Conservation (phyloP, 92 coral and sea anemone genomes). For the Umimayanthus kanabou region DNA sequence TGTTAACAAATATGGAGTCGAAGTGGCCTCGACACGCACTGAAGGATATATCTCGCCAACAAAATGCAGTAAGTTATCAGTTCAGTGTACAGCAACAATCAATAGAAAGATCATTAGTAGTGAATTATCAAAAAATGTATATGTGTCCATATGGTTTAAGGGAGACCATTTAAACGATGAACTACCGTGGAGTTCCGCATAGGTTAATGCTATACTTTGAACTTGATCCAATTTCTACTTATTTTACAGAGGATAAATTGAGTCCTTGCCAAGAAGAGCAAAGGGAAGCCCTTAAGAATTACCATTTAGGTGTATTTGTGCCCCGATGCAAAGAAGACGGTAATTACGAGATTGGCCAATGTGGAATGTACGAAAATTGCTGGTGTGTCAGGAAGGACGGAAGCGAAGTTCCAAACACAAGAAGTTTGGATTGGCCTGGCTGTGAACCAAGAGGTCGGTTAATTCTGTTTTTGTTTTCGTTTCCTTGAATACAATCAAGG, state of each 20-base stretch:
- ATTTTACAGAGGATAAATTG: constrained; percentile 59
- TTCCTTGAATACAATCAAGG: too few species aligned
- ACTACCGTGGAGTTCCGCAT: too few species aligned
- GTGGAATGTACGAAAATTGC: constrained; percentile 69
- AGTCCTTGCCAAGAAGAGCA: constrained; percentile 70
- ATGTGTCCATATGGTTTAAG: too few species aligned
- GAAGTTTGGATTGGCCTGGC: constrained; percentile 55
- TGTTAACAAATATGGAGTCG: constrained; percentile 75
- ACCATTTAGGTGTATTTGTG: constrained; percentile 57
- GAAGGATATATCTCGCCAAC: constrained; percentile 71
- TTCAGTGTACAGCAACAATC: too few species aligned
- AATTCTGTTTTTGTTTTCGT: not conserved
- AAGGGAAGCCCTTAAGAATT: constrained; percentile 42
- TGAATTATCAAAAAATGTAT: too few species aligned
- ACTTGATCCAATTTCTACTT: not conserved
- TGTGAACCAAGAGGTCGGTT: constrained; percentile 69
- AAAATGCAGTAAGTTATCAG: constrained; percentile 23
- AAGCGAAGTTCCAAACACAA: constrained; percentile 40
- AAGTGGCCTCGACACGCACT: constrained; percentile 70
- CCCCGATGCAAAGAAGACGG: constrained; percentile 79
- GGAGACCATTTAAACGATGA: too few species aligned
- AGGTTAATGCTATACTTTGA: too few species aligned
- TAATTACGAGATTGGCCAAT: constrained; percentile 73
- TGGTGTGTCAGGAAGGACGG: constrained; percentile 81
- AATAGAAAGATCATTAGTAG: too few species aligned